These are phyloP conservation scores for Cygnus buccinator DNA, from an alignment of 2,113 vertebrate species.

Conservation along the genomic window DNA sequence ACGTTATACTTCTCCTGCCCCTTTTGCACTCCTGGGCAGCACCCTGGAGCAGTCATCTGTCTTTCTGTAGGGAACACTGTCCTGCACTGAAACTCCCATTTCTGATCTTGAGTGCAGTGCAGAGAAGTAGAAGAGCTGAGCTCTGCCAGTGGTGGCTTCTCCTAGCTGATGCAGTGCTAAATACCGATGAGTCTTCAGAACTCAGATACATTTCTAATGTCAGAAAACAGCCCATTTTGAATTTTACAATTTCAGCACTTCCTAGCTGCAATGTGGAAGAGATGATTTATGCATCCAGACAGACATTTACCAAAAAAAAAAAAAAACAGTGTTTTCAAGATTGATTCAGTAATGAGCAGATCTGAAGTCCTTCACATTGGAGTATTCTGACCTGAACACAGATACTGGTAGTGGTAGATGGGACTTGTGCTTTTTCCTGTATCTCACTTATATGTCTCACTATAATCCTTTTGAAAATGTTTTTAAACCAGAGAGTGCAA, in stretches of 20 bases:
- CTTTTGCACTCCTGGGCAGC: background rate
- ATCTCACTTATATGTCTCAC: background rate
- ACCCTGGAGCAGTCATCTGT: background rate
- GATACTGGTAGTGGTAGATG: background rate
- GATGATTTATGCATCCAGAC: background rate
- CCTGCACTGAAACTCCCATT: background rate
- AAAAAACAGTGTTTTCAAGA: background rate
- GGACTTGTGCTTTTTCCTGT: background rate
- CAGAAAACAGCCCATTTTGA: background rate
- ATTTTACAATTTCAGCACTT: background rate
- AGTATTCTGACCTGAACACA: background rate
- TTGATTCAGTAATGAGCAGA: background rate
- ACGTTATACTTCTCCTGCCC: background rate
- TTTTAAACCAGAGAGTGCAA: background rate
- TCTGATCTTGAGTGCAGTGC: background rate
- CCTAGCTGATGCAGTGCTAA: background rate
- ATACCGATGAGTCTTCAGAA: background rate
- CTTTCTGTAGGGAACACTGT: rapidly evolving
- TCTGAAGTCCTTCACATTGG: background rate
- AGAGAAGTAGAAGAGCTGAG: background rate
- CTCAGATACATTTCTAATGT: background rate
- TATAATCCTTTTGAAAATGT: background rate
- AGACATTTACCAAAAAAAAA: background rate
- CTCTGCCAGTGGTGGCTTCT: background rate
- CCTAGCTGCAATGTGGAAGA: background rate